Evolutionary conservation across 2,797 vertebrate genomes (phyloP), one percentile per base, ranked within the genome.

Genomic region (Chrysocyon brachyurus): DNA sequence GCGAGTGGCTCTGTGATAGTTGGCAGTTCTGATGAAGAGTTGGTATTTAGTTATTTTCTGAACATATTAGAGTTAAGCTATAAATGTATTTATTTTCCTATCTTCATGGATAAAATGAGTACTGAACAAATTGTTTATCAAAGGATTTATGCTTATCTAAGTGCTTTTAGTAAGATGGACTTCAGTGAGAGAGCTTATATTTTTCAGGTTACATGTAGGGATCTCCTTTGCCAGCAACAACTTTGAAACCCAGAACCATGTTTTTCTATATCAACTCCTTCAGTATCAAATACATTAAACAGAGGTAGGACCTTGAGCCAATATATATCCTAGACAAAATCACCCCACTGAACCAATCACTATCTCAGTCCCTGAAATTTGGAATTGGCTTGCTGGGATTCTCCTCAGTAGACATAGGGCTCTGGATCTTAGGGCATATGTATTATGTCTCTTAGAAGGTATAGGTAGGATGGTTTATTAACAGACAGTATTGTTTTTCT

Each of bases 11-110:
- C 31, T n/a, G 49, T 85, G 54, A 8, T 90, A 52, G 6, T 54
- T 85, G 64, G 33, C 22, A 72, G 3, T 77, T 84, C 64, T 92
- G 52, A n/a, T 91, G 82, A 88, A 19, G 66, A 36, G 28, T 33
- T 89, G 52, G 54, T 72, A 91, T 78, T 78, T 86, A 75, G 75
- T 84, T 82, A 56, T 75, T 95, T 96, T 85, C 36, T 66, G 68
- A 61, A 11, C 6, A 52, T 83, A 72, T 49, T 21, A 70, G 24
- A 94, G 11, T 24, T 40, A 95, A 49, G n/a, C 26, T 68, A 5
- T 49, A 77, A 73, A 66, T 82, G 28, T 72, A 75, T 72, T 52
- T 66, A 61, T 70, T 85, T 87, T 59, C 12, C 21, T 57, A 0
- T 91, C 26, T 96, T 64, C 6, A 17, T 54, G 94, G 33, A 81